Percentiles rank a stretch among this genome's conserved stretches.
These are phyloP conservation scores for Barypeithes pellucidus DNA, from an alignment of 2,888 invertebrate genomes.

Conservation along the genomic window DNA sequence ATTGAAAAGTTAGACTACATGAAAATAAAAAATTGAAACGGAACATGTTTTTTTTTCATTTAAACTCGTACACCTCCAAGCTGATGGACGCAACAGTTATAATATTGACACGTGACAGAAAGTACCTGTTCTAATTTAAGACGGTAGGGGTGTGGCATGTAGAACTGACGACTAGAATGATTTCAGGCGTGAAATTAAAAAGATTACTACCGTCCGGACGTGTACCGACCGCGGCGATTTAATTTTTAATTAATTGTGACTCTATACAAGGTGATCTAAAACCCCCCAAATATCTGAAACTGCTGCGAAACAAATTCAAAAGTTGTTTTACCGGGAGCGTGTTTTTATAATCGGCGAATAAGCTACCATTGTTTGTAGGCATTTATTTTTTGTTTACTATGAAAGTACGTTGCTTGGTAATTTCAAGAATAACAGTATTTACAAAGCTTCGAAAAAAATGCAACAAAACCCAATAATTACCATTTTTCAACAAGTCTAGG, in stretches of 20 bases:
- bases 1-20: too few relatives aligned
- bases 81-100: neutral
- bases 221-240: neutral
- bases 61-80: neutral
- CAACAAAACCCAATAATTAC: too few relatives aligned
- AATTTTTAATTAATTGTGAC: neutral
- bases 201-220: neutral
- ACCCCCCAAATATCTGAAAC: too few relatives aligned
- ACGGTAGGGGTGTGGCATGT: neutral
- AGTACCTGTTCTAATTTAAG: neutral
- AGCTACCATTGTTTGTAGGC: too few relatives aligned
- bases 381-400: too few relatives aligned
- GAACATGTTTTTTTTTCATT: neutral
- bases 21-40: neutral
- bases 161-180: neutral
- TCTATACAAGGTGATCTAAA: neutral
- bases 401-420: too few relatives aligned
- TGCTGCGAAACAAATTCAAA: too few relatives aligned
- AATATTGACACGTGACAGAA: neutral
- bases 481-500: too few relatives aligned
- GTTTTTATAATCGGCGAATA: too few relatives aligned
- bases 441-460: too few relatives aligned
- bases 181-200: neutral
- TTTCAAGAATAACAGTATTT: too few relatives aligned
- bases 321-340: too few relatives aligned